Percentiles rank a stretch among this genome's conserved stretches.
These are phyloP conservation scores for Paguma larvata DNA, from an alignment of 2,797 vertebrate genomes.

Conservation along the genomic window DNA sequence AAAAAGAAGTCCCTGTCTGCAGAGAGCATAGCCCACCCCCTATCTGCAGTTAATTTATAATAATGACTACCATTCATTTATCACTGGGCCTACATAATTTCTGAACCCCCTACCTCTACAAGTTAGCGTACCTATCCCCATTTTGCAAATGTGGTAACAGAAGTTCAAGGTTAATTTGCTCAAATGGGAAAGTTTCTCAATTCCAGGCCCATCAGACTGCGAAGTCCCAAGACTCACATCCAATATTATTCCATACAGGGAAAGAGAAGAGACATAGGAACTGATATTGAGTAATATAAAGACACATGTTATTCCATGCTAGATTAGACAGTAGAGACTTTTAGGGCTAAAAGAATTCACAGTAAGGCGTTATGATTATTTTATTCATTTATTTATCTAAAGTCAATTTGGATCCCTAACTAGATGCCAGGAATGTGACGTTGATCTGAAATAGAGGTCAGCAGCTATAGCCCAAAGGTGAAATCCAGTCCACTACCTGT, in stretches of 20 bases:
- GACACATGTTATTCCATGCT: neutral
- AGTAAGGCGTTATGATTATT: neutral
- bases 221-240: neutral
- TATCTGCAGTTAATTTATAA: neutral
- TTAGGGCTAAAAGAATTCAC: neutral
- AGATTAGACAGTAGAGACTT: neutral
- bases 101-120: neutral
- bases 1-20: neutral
- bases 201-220: neutral
- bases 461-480: neutral
- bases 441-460: neutral
- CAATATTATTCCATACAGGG: neutral
- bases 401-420: neutral
- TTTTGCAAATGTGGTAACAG: slow-evolving; percentile 25
- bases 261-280: neutral
- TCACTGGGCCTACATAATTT: neutral
- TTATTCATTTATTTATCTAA: neutral
- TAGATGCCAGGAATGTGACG: neutral
- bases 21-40: neutral
- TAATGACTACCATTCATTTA: neutral
- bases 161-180: slow-evolving; percentile 42
- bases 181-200: neutral
- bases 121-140: neutral
- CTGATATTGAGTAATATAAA: slow-evolving; percentile 16
- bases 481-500: neutral